Conservation (phyloP, 2,888 invertebrate species). For the Panopea generosa region DNA sequence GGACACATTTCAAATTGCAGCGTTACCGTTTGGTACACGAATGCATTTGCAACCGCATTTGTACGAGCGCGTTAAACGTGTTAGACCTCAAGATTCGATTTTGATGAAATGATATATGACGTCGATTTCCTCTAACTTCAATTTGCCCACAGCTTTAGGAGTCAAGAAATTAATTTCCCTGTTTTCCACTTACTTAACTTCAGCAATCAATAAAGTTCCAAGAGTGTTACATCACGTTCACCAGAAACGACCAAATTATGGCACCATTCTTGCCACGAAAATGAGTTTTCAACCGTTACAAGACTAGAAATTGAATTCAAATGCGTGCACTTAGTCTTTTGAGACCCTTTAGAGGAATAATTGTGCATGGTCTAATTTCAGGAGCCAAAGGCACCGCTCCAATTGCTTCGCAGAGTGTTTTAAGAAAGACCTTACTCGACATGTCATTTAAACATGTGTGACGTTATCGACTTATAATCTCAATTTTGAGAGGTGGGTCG, state of each 20-base stretch:
- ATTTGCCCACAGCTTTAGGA: conserved; percentile 21
- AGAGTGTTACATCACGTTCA: conserved; percentile 22
- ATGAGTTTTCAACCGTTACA: conserved; percentile 18
- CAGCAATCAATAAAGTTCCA: conserved; percentile 30
- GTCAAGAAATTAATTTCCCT: conserved; percentile 27
- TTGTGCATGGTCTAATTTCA: conserved; percentile 25
- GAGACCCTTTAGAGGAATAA: conserved; percentile 24
- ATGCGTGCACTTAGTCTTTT: conserved; percentile 20
- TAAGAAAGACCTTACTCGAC: conserved; percentile 15
- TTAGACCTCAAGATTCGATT: too few species aligned
- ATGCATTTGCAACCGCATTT: too few species aligned
- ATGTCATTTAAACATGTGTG: background rate
- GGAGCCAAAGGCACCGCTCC: conserved; percentile 2
- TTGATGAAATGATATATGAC: too few species aligned
- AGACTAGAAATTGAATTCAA: conserved; percentile 25
- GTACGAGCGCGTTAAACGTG: too few species aligned
- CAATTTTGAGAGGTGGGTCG: background rate
- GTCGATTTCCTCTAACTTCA: background rate
- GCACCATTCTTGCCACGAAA: conserved; percentile 19
- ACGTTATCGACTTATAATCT: too few species aligned
- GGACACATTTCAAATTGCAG: too few species aligned
- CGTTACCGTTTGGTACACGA: too few species aligned
- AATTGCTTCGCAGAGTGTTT: conserved; percentile 5
- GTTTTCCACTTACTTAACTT: conserved; percentile 29
- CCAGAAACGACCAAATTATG: conserved; percentile 29